These are phyloP conservation scores for Phocoena phocoena DNA, from an alignment of 2,113 vertebrate genomes.

Conservation along the genomic window DNA sequence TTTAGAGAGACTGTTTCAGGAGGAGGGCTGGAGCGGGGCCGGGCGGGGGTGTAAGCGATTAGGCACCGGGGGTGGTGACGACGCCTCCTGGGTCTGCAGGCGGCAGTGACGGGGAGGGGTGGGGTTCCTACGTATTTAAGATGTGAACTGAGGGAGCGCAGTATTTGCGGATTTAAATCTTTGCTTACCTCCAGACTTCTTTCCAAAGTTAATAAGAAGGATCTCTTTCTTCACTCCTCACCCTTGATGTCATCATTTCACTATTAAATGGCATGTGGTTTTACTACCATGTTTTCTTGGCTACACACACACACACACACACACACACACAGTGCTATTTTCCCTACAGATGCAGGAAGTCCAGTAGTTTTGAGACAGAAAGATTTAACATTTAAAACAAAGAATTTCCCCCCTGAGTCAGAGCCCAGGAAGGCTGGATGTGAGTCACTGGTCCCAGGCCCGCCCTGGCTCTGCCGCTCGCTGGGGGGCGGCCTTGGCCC, in stretches of 20 bases:
- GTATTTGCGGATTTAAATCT: not conserved
- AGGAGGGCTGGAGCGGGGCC: not conserved
- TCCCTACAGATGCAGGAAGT: not conserved
- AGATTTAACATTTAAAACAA: conserved; percentile 40
- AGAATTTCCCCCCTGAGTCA: conserved; percentile 10
- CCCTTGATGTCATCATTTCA: not conserved
- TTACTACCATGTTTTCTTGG: not conserved
- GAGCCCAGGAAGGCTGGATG: not conserved
- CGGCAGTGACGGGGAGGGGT: not conserved
- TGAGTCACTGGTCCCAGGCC: not conserved
- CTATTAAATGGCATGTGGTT: not conserved
- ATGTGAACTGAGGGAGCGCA: not conserved
- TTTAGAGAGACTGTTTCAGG: not conserved
- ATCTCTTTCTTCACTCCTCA: not conserved
- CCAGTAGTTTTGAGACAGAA: conserved; percentile 25
- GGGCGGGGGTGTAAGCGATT: not conserved
- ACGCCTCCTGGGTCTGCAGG: not conserved
- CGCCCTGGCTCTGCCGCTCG: not conserved
- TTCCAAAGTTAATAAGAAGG: not conserved
- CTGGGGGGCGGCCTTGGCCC: not conserved
- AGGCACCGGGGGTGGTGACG: not conserved
- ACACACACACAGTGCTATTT: not conserved
- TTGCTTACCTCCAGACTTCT: not conserved
- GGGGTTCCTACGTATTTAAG: not conserved
- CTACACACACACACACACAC: not conserved